Conservation (phyloP, 2,113 vertebrate genomes). For the Hippocampus guttulatus region DNA sequence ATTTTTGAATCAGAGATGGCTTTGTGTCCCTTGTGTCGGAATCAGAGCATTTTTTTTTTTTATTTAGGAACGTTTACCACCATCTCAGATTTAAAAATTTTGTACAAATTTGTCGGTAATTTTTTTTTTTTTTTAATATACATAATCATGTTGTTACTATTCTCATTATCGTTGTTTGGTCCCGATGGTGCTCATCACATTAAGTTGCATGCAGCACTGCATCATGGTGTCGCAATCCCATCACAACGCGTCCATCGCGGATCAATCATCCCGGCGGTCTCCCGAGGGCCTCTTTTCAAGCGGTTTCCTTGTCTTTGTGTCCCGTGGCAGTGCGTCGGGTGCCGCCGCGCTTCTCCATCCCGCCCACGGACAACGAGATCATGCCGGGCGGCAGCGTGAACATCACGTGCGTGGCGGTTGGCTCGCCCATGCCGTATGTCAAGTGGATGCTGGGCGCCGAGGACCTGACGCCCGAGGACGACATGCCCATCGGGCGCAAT, state of each 20-base stretch:
- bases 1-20: too few relatives aligned
- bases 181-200: neutral
- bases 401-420: slow-evolving; percentile 98
- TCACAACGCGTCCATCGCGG: neutral
- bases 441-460: slow-evolving; percentile 99
- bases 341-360: slow-evolving; percentile 96
- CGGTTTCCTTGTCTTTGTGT: neutral
- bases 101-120: neutral
- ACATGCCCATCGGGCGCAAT: slow-evolving; percentile 99
- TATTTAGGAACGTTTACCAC: too few relatives aligned
- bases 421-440: slow-evolving; percentile 98
- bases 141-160: neutral
- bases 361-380: slow-evolving; percentile 97
- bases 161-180: neutral
- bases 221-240: neutral
- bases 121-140: neutral
- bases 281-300: neutral
- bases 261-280: neutral
- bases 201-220: neutral
- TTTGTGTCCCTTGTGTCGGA: too few relatives aligned
- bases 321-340: slow-evolving; percentile 87
- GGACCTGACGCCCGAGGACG: slow-evolving; percentile 96
- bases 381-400: slow-evolving; percentile 99
- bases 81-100: too few relatives aligned
- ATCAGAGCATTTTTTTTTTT: too few relatives aligned